Base-by-base conservation (phyloP, 2,888 invertebrate genomes). In the Drosophila sordidula region DNA sequence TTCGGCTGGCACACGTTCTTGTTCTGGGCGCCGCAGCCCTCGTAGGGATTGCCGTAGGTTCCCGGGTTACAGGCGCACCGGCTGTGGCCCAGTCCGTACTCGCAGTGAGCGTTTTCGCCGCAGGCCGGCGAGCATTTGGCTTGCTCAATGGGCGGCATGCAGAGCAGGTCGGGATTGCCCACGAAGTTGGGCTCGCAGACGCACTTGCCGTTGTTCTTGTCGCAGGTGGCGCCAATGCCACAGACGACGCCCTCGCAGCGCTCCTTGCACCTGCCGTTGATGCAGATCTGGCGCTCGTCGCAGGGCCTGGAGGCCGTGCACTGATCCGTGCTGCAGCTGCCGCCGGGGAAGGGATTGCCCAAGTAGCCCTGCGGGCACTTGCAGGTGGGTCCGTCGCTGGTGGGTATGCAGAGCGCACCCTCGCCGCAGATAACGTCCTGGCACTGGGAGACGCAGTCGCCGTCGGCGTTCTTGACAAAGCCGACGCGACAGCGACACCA, bases 321-420 rank as follows among this genome's bases (percentile, higher is more conserved):
- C 55, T 96, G 93, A 91, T 97, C 97, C 54, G 96, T 95, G 57
- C 94, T 93, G 89, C 98, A 98, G 57, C 94, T 94, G 39, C 98
- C 98, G 26, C 98, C 98, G 1, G 97, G 96, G 93, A 98, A 98
- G 6, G 98, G 97, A 93, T 98, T 98, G 18, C 98, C 98, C 61
- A 95, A 94, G 91, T 95, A 96, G 47, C 97, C 97, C 90, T 97
- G 96, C 2, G 95, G 94, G 89, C 98, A 98, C 90, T 96, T 96
- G 90, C 98, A 98, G 5, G 97, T 97, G 14, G 97, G 97, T 12
- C 97, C 98, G 18, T 94, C 94, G 76, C 95, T 95, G 34, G 97
- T 96, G 68, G 96, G 96, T 77, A 98, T 96, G 89, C 97, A 98
- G 67, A 96, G 95, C 9, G 97, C 97, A 71, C 97, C 97, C 39